Evolutionary conservation across 2,113 vertebrate species (phyloP).

Genomic region (Microtus montanus): DNA sequence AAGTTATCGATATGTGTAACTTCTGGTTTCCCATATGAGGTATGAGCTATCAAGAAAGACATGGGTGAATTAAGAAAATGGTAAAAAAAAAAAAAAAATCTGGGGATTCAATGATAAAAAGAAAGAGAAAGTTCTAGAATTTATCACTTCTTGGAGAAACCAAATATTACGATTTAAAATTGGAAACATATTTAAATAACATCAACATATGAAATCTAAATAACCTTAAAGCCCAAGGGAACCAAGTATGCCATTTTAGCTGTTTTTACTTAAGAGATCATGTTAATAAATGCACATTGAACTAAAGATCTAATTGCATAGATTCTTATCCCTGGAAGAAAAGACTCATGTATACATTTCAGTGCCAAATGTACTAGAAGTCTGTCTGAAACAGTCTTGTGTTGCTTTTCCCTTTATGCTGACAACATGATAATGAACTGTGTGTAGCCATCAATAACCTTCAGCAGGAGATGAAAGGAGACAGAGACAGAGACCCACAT

Average conservation of each 20-base stretch:
- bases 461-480: too few relatives aligned
- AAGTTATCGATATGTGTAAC: neutral
- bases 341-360: neutral
- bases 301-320: neutral
- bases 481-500: too few relatives aligned
- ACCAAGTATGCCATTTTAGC: neutral
- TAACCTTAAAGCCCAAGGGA: neutral
- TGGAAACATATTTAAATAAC: neutral
- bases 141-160: neutral
- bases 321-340: neutral
- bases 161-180: neutral
- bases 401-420: neutral
- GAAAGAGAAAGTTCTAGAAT: neutral
- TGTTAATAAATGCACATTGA: neutral
- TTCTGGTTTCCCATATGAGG: neutral
- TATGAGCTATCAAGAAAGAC: neutral
- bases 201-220: neutral
- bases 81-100: neutral
- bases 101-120: neutral
- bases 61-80: neutral
- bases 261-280: neutral
- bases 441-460: too few relatives aligned
- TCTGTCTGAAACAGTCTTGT: neutral
- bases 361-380: neutral
- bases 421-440: neutral